phyloP scores from a whole-genome alignment of 2,113 vertebrate genomes.

The Tupaia chinensis region DNA sequence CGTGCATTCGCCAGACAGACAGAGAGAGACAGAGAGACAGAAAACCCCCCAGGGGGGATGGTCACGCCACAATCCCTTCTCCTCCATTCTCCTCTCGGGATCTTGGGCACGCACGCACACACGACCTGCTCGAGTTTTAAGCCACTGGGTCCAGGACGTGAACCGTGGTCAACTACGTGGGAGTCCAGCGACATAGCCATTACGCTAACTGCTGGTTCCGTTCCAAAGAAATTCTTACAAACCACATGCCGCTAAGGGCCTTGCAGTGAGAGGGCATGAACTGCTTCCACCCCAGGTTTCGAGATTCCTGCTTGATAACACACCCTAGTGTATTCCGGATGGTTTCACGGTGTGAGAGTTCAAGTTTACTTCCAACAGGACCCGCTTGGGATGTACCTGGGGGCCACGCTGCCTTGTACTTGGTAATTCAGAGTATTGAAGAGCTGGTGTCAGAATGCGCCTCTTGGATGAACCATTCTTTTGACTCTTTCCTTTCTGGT shows the following conservation, averaged over 20 bases:
- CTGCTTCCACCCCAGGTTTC: neutral
- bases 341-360: neutral
- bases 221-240: neutral
- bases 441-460: neutral
- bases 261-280: neutral
- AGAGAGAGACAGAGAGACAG: too few species aligned
- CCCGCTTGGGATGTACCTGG: neutral
- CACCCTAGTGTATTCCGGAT: neutral
- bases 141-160: too few species aligned
- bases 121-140: too few species aligned
- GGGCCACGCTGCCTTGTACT: neutral
- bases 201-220: neutral
- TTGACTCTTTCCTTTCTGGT: neutral
- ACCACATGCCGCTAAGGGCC: accelerated
- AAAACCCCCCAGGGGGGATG: too few species aligned
- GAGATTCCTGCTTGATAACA: neutral
- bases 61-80: too few species aligned
- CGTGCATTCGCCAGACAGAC: too few species aligned
- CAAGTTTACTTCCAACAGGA: neutral
- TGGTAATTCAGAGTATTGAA: neutral
- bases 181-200: too few species aligned
- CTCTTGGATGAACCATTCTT: neutral
- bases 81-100: too few species aligned
- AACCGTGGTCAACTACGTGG: too few species aligned
- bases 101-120: too few species aligned